phyloP scores from a whole-genome alignment of 2,888 invertebrate genomes.

The Uloborus plumipes region DNA sequence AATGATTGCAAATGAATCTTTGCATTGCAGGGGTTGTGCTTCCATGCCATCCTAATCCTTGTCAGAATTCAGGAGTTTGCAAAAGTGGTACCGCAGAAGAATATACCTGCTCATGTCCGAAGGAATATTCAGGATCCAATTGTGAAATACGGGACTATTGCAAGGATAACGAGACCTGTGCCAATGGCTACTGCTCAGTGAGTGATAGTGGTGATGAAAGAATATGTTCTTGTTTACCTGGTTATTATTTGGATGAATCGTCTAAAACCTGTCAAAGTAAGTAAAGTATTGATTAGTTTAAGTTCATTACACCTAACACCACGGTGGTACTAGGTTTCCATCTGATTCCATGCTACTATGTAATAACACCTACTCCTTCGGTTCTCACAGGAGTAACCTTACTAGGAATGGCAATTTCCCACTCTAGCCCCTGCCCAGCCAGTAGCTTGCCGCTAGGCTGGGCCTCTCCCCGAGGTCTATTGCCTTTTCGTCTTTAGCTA shows the following conservation, averaged over 20 bases:
- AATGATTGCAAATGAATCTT: not conserved
- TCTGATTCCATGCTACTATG: too few species aligned
- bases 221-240: conserved; percentile 24
- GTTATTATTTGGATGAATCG: conserved; percentile 19
- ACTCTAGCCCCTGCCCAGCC: too few species aligned
- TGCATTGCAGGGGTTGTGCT: conserved; percentile 5
- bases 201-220: not conserved
- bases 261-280: conserved; percentile 27
- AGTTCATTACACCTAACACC: too few species aligned
- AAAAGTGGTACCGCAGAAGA: not conserved
- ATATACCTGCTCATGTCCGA: conserved; percentile 24
- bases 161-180: not conserved
- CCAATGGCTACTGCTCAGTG: conserved; percentile 12
- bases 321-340: too few species aligned
- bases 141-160: conserved; percentile 30
- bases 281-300: not conserved
- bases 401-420: too few species aligned
- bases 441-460: too few species aligned
- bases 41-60: conserved; percentile 37
- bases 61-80: conserved; percentile 22
- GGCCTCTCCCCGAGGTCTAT: too few species aligned
- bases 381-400: too few species aligned
- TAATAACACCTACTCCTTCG: too few species aligned
- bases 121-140: not conserved
- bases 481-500: too few species aligned